A percentile compares a stretch with the other conserved stretches of the same genome.
phyloP scores from a whole-genome alignment of 2,888 invertebrate genomes.

The Eretmocerus hayati region DNA sequence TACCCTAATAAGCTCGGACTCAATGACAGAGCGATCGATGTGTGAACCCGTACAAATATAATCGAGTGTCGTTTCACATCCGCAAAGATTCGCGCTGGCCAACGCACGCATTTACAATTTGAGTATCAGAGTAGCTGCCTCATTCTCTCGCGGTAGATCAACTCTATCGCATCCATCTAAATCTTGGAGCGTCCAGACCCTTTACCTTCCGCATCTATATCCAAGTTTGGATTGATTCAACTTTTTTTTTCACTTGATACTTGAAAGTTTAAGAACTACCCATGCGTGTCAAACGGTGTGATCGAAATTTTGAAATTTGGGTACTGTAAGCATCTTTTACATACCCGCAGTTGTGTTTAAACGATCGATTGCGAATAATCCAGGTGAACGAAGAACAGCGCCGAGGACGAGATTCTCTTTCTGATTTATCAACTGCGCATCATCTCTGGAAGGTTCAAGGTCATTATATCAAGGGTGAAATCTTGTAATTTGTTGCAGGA shows the following conservation, averaged over 20 bases:
- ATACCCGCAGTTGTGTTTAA: not conserved
- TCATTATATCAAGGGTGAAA: not conserved
- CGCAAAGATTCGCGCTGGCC: slow-evolving; percentile 26
- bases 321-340: slow-evolving; percentile 33
- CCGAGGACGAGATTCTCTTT: too few relatives aligned
- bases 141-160: not conserved
- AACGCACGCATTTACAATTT: not conserved
- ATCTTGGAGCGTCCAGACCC: too few relatives aligned
- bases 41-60: slow-evolving; percentile 44
- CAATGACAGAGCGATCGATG: slow-evolving; percentile 42
- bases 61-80: slow-evolving; percentile 22
- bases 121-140: too few relatives aligned
- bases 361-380: too few relatives aligned
- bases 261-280: slow-evolving; percentile 23
- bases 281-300: slow-evolving; percentile 42
- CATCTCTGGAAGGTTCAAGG: too few relatives aligned
- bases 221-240: too few relatives aligned
- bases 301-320: slow-evolving; percentile 44
- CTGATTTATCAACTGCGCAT: too few relatives aligned
- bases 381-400: too few relatives aligned
- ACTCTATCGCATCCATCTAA: not conserved
- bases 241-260: too few relatives aligned
- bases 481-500: slow-evolving; percentile 2
- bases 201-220: too few relatives aligned
- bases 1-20: slow-evolving; percentile 43